Evolutionary conservation across 2,888 invertebrate species (phyloP).

Genomic region (Holacanthella duospinosa): DNA sequence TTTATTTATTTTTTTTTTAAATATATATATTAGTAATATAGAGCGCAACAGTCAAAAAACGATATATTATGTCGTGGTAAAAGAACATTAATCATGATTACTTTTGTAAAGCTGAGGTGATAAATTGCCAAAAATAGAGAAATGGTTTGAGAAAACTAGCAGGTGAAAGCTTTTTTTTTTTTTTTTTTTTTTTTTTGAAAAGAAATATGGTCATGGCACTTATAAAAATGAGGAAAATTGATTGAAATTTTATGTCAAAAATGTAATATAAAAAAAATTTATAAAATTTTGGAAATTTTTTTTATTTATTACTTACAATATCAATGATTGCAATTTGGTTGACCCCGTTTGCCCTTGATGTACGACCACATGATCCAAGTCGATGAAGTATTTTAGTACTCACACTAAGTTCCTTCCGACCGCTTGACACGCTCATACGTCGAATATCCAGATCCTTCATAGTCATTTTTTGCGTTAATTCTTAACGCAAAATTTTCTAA

Average conservation of each 20-base stretch:
- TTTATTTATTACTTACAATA: conserved; percentile 8
- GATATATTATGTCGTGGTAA: too few species aligned
- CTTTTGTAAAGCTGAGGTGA: too few species aligned
- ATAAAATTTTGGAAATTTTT: not conserved
- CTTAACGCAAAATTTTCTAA: not conserved
- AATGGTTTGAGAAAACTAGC: too few species aligned
- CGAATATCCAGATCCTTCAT: not conserved
- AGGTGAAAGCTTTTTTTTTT: too few species aligned
- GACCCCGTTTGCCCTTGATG: conserved; percentile 8
- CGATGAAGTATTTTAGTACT: conserved; percentile 6
- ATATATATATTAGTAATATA: too few species aligned
- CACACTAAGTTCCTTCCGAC: conserved; percentile 9
- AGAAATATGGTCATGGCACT: not conserved
- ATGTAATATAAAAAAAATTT: not conserved
- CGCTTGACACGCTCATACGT: conserved; percentile 9
- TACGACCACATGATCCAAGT: conserved; percentile 8
- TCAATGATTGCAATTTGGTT: conserved; percentile 8
- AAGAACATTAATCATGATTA: too few species aligned
- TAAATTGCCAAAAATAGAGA: too few species aligned
- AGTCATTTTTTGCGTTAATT: not conserved
- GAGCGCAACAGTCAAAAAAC: too few species aligned
- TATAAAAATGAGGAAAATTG: not conserved
- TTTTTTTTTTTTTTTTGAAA: not conserved
- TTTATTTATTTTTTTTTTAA: too few species aligned
- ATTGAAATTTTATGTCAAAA: not conserved